These are phyloP conservation scores for Haliaeetus leucogaster DNA, from an alignment of 2,113 vertebrate species.

Conservation along the genomic window DNA sequence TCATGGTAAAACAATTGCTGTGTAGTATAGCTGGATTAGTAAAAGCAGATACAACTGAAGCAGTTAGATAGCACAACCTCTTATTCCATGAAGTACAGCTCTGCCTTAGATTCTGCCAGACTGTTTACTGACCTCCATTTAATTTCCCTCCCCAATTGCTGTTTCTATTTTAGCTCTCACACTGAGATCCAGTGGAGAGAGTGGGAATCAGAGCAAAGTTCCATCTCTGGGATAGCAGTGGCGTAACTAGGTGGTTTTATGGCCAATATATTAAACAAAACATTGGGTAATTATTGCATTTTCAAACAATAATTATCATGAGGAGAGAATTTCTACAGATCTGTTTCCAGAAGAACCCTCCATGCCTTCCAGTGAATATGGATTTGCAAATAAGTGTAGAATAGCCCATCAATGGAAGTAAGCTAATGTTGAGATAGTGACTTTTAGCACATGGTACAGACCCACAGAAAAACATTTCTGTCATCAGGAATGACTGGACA, in stretches of 20 bases:
- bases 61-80: background rate
- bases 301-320: background rate
- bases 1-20: background rate
- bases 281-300: background rate
- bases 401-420: background rate
- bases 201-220: conserved; percentile 14
- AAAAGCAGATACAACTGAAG: background rate
- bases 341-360: background rate
- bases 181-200: background rate
- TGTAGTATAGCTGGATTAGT: background rate
- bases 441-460: background rate
- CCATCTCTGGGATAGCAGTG: background rate
- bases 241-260: background rate
- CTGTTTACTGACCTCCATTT: background rate
- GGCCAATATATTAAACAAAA: background rate
- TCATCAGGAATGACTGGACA: background rate
- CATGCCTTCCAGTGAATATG: background rate
- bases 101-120: background rate
- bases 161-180: background rate
- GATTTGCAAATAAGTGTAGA: background rate
- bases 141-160: background rate
- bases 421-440: background rate
- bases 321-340: background rate
- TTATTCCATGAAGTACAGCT: background rate
- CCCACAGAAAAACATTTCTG: background rate